phyloP scores from a whole-genome alignment of 2,888 invertebrate genomes.

The Empis livida region DNA sequence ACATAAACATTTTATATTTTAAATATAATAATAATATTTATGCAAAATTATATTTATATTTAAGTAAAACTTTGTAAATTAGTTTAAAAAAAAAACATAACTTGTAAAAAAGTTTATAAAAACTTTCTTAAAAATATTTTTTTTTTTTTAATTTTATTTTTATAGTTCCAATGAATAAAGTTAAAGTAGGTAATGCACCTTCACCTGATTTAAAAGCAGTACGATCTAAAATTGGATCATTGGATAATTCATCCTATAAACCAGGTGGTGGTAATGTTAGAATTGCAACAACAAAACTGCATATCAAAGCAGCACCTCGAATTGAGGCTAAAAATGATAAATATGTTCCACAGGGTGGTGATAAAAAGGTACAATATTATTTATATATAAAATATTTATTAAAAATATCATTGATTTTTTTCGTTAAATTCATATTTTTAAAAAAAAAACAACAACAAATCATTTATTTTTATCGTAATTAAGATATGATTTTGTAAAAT shows the following conservation, averaged over 20 bases:
- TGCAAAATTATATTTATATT: too few relatives aligned
- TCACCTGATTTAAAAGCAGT: slow-evolving; percentile 85
- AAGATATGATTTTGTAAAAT: too few relatives aligned
- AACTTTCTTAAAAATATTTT: background rate
- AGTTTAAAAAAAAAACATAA: too few relatives aligned
- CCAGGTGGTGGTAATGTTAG: slow-evolving; percentile 81
- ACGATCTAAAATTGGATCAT: slow-evolving; percentile 84
- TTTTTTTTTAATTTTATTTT: background rate
- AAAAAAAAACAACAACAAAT: too few relatives aligned
- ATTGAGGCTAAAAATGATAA: slow-evolving; percentile 86
- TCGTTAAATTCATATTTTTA: too few relatives aligned
- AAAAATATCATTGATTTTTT: background rate
- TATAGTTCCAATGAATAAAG: slow-evolving; percentile 83
- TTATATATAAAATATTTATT: too few relatives aligned
- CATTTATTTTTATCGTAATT: too few relatives aligned
- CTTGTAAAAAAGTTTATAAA: too few relatives aligned
- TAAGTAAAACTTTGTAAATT: too few relatives aligned
- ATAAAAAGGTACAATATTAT: slow-evolving; percentile 60
- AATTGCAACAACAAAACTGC: slow-evolving; percentile 76
- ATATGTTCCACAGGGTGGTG: slow-evolving; percentile 76
- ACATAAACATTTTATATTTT: too few relatives aligned
- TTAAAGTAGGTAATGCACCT: slow-evolving; percentile 83
- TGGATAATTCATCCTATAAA: slow-evolving; percentile 79
- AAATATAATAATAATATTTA: too few relatives aligned
- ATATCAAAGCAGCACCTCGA: slow-evolving; percentile 67